Base-by-base conservation (phyloP, 2,113 vertebrate genomes). In the Sorex fumeus region DNA sequence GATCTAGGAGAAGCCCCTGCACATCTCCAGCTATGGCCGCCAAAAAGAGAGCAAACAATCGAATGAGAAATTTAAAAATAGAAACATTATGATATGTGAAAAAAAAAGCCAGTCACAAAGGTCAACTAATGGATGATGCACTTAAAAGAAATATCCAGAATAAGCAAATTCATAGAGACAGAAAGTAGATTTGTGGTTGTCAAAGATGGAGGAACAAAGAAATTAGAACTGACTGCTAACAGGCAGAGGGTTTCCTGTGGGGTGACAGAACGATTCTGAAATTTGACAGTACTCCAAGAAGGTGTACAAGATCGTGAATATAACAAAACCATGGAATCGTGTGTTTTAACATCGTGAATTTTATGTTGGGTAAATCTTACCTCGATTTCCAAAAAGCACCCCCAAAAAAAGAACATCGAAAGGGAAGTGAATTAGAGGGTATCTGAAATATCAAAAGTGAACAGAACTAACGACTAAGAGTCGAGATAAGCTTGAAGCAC, bases 11-110 rank as follows among this genome's bases (percentile, higher is more conserved):
- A 40, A 40, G 40, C 40, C 7, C 40, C 40, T 40, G 40, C 40
- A 40, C 40, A 40, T 7, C 40, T 40, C 40, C 40, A 40, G 40
- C 40, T 40, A 40, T 40, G 40, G 40, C 40, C 40, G 4, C 40
- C 12, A 13, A 53, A 16, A 53, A 15, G 53, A 53, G 15, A 53
- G 18, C 53, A 53, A 53, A 19, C 18, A 53, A 53, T 53, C 53
- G 18, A 53, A 1, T 53, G 15, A 16, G 13, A 53, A 53, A 19
- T 16, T 53, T 16, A 53, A 53, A 53, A 53, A 53, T 88, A 45
- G 88, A 69, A 93, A 93, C 60, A 69, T 87, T 40, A 77, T 18
- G 19, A 27, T 92, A 82, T 85, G 23, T 88, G 47, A 92, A 91
- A 92, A 36, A 92, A 36, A 71, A 36, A 76, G 50, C 71, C 62